phyloP scores from a whole-genome alignment of 2,113 vertebrate species.

The Aspidoscelis tigris region DNA sequence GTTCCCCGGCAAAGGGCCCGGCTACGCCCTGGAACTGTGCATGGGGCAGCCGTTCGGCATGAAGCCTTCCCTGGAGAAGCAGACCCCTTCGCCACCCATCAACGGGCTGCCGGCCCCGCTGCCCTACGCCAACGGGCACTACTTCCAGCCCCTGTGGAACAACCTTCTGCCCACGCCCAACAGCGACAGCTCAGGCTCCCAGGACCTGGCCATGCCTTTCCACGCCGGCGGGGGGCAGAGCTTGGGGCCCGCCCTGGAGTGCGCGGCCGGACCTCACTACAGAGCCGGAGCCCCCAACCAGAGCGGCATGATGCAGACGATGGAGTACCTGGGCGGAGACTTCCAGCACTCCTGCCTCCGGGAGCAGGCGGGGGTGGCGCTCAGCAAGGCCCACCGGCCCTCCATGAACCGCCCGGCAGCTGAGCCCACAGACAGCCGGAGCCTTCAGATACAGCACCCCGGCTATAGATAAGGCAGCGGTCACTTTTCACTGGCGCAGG shows the following conservation, averaged over 20 bases:
- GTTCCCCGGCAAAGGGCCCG: conserved; percentile 87
- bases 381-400: conserved; percentile 95
- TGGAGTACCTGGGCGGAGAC: conserved; percentile 96
- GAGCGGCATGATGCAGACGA: conserved; percentile 93
- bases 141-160: conserved; percentile 96
- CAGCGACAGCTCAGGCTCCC: conserved; percentile 98
- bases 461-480: conserved; percentile 97
- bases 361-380: conserved; percentile 93
- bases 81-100: conserved; percentile 93
- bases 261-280: conserved; percentile 88
- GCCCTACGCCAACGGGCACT: conserved; percentile 94
- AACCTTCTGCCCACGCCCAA: conserved; percentile 97
- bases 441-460: conserved; percentile 96
- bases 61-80: conserved; percentile 92
- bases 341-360: conserved; percentile 98
- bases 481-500: conserved; percentile 62
- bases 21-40: conserved; percentile 92
- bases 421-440: conserved; percentile 88
- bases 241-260: conserved; percentile 88
- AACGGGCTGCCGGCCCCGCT: conserved; percentile 88
- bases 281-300: conserved; percentile 87
- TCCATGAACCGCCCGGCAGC: conserved; percentile 85
- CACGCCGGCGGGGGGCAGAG: conserved; percentile 87
- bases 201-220: conserved; percentile 94
- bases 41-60: conserved; percentile 91